Evolutionary conservation across 92 coral and sea anemone genomes (phyloP).

Genomic region (Zoanthus sansibaricus): DNA sequence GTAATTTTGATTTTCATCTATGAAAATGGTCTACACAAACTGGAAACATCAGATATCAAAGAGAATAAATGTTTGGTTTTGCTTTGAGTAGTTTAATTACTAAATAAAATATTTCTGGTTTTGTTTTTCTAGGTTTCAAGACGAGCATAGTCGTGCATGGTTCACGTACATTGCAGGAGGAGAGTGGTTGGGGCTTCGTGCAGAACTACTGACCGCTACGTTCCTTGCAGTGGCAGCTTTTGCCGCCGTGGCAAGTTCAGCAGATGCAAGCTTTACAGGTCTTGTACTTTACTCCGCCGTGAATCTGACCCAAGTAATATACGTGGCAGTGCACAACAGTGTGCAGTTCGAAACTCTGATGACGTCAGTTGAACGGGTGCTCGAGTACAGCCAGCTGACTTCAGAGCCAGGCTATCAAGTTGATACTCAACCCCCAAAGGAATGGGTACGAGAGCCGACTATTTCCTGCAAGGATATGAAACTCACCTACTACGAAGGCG

Average conservation of each 20-base stretch:
- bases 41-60: no score
- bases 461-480: constrained; percentile 39
- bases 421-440: constrained; percentile 22
- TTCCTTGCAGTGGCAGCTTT: constrained; percentile 36
- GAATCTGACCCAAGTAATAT: constrained; percentile 28
- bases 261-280: constrained; percentile 38
- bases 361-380: constrained; percentile 67
- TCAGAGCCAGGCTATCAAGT: constrained; percentile 51
- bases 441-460: constrained; percentile 53
- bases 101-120: not conserved
- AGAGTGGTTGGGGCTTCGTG: constrained; percentile 41
- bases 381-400: constrained; percentile 44
- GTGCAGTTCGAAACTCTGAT: constrained; percentile 43
- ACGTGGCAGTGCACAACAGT: constrained; percentile 43
- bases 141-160: constrained; percentile 35
- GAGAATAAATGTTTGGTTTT: not conserved
- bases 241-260: constrained; percentile 28
- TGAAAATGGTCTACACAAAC: no score
- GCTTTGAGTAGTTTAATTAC: not conserved
- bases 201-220: constrained; percentile 24
- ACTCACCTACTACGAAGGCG: constrained; percentile 46
- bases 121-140: constrained; percentile 33
- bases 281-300: constrained; percentile 19
- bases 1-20: no score
- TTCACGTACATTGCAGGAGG: constrained; percentile 37